Evolutionary conservation across 2,113 vertebrate species (phyloP), one percentile per base, ranked within the genome.

Genomic region (Peromyscus maniculatus): DNA sequence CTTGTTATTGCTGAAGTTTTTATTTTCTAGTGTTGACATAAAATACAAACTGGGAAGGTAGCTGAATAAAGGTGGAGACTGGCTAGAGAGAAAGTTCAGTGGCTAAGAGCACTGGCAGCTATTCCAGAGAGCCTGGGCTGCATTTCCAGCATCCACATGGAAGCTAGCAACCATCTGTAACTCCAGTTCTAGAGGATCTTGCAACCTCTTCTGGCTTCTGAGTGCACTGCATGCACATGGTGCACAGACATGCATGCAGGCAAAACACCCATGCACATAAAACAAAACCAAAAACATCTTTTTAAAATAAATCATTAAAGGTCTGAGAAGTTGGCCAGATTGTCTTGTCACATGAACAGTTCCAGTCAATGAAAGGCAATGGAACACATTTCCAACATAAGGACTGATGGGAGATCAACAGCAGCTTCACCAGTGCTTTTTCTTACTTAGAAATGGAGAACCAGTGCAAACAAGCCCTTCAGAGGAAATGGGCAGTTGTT

Each of bases 331-430:
- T 57, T 92, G 43, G 7, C 4, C 1, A 93, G 57, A 94, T 93
- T 19, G 57, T 90, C 49, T 92, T 16, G 93, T 93, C 92, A 91
- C 15, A 91, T 39, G 49, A 88, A 88, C 8, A 93, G 57, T 66
- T 95, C n/a, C 8, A 33, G 94, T 87, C 93, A 93, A 80, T 95
- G 72, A 96, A 96, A 94, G 87, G 84, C 87, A 96, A 93, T 52
- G 90, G 69, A 28, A 95, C 7, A 96, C 64, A 77, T 91, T 92
- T 91, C 95, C 26, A 96, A 39, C 72, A 0, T 22, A 96, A 67
- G 46, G 91, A 97, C 49, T 94, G 31, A 93, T 3, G 3, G 46
- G 86, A 98, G 39, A 86, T 93, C 75, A 49, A 62, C 66, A 91
- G 96, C 7, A 90, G 86, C 28, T 5, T 84, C 71, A 6, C 6